Conservation (phyloP, 2,113 vertebrate genomes). For the Suncus etruscus region DNA sequence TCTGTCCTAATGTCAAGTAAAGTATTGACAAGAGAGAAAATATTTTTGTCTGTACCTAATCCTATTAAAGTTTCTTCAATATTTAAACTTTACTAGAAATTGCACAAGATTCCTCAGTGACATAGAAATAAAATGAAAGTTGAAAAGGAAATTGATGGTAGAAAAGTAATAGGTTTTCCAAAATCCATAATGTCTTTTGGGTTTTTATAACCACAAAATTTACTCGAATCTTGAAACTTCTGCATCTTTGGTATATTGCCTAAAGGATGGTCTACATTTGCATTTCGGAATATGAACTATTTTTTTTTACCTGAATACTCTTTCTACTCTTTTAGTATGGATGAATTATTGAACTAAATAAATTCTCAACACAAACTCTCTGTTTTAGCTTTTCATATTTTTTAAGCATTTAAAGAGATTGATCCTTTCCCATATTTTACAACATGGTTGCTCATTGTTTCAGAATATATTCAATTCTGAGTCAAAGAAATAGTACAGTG, state of each 20-base stretch:
- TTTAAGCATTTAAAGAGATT: neutral
- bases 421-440: neutral
- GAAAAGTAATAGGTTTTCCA: slow-evolving; percentile 49
- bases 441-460: slow-evolving; percentile 13
- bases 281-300: neutral
- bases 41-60: neutral
- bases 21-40: slow-evolving; percentile 4
- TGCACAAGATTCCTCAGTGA: slow-evolving; percentile 44
- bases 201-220: neutral
- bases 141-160: slow-evolving; percentile 51
- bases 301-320: neutral
- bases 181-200: slow-evolving; percentile 16
- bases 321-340: neutral
- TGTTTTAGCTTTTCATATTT: neutral
- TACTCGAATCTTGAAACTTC: neutral
- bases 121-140: slow-evolving; percentile 62
- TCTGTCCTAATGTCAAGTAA: slow-evolving; percentile 11
- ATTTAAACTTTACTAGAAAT: slow-evolving; percentile 65
- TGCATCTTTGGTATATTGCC: neutral
- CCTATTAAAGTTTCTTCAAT: slow-evolving; percentile 45
- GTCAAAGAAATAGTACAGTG: neutral
- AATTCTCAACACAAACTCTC: neutral
- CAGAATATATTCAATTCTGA: neutral
- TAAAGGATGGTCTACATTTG: neutral
- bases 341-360: neutral